Evolutionary conservation across 2,113 vertebrate genomes (phyloP).

Genomic region (Alexandromys fortis): DNA sequence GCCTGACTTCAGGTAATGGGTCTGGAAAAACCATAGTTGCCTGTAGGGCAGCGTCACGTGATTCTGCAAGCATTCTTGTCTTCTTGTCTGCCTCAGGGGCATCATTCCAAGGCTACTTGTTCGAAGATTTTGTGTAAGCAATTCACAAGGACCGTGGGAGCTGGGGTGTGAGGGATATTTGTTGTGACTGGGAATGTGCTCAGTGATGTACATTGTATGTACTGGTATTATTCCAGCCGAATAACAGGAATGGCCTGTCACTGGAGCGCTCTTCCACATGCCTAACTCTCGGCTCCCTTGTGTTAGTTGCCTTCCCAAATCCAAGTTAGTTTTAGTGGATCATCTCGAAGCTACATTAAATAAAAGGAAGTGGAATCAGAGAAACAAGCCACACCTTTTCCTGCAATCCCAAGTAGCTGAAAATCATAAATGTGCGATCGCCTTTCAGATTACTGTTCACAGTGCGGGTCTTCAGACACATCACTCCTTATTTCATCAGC

Average conservation of each 20-base stretch:
- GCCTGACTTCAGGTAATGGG: conserved; percentile 2
- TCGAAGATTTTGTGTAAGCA: conserved; percentile 61
- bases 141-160: conserved; percentile 23
- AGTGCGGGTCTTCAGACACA: neutral
- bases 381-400: conserved; percentile 44
- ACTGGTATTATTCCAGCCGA: conserved; percentile 69
- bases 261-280: neutral
- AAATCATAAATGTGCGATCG: conserved; percentile 40
- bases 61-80: conserved; percentile 6
- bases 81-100: conserved; percentile 69
- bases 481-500: neutral
- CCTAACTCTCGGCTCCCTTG: conserved; percentile 32
- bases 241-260: conserved; percentile 58
- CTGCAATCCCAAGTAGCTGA: conserved; percentile 13
- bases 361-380: conserved; percentile 26
- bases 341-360: conserved; percentile 54
- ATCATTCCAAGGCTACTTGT: conserved; percentile 62
- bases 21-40: conserved; percentile 30
- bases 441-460: conserved; percentile 55
- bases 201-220: conserved; percentile 54
- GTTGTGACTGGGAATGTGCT: conserved; percentile 68
- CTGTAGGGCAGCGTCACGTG: neutral
- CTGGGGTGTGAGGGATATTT: conserved; percentile 62
- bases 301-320: conserved; percentile 60
- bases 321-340: conserved; percentile 47